A percentile compares a stretch with the other conserved stretches of the same genome.
These are phyloP conservation scores for Coenonympha arcania DNA, from an alignment of 2,888 invertebrate genomes.

Conservation along the genomic window DNA sequence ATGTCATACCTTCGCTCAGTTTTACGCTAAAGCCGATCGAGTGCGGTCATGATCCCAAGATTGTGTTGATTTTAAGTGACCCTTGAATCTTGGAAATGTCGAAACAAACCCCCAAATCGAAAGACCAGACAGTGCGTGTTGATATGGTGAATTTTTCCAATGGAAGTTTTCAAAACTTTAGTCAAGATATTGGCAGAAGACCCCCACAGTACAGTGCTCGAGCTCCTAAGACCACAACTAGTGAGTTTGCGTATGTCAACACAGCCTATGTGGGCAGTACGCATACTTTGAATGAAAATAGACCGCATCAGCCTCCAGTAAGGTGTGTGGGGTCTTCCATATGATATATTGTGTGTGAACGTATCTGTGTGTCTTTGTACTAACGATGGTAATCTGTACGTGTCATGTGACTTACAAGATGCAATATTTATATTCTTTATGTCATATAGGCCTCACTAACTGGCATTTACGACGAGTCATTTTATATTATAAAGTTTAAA, in stretches of 20 bases:
- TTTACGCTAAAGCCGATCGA: slow-evolving; percentile 1
- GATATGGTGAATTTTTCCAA: slow-evolving; percentile 24
- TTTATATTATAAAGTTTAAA: too few relatives aligned
- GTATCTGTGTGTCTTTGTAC: too few relatives aligned
- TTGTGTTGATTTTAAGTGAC: not conserved
- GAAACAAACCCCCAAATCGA: slow-evolving; percentile 16
- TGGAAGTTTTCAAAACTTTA: slow-evolving; percentile 24
- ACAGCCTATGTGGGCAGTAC: slow-evolving; percentile 52
- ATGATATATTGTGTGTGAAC: not conserved
- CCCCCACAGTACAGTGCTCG: not conserved
- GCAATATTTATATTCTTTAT: too few relatives aligned
- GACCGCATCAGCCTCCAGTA: slow-evolving; percentile 35
- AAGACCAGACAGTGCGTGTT: slow-evolving; percentile 19
- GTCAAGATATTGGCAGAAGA: not conserved
- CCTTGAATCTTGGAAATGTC: slow-evolving; percentile 24
- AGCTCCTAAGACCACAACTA: slow-evolving; percentile 3
- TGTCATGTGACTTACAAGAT: too few relatives aligned
- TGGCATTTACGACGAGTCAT: too few relatives aligned
- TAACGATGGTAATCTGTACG: too few relatives aligned
- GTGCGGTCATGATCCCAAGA: slow-evolving; percentile 6
- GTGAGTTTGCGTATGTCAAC: slow-evolving; percentile 55
- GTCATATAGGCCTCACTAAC: too few relatives aligned
- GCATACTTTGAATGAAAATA: slow-evolving; percentile 36
- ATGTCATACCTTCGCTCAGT: slow-evolving; percentile 16
- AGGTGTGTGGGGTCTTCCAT: slow-evolving; percentile 34